Evolutionary conservation across 1,140 invertebrate genomes (phyloP), one percentile per base, ranked within the genome.

Genomic region (Drosophila lini): DNA sequence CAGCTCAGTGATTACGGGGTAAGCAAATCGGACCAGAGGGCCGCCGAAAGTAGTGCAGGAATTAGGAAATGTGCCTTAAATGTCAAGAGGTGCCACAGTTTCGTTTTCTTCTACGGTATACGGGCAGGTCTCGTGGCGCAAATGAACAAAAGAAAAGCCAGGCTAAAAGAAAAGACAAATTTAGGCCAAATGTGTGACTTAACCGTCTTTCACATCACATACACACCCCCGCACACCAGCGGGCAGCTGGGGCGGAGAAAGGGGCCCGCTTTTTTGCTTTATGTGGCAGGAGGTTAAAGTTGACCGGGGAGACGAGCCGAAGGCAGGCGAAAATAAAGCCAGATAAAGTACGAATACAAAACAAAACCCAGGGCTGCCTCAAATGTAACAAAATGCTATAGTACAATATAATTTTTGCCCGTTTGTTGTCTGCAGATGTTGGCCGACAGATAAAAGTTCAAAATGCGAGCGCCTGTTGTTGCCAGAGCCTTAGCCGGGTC

Each of bases 111-210:
- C 76, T 74, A 67, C 62, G 36, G 32, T 53, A 71, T 60, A 38
- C 60, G 52, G 62, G 22, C 62, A 77, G 81, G 81, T 59, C 77
- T 83, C 81, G 80, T 83, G 74, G 84, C 71, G 80, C 77, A 78
- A 88, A 88, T 82, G 79, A 88, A 86, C 76, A 86, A 88, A 86
- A 73, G 83, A 83, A 88, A 83, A 78, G 73, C 61, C 63, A 55
- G 47, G 57, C 60, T 32, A 57, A 82, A 77, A 83, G 80, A 80
- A 84, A 89, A 88, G 62, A 88, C 80, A 89, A 89, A 89, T 89
- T 84, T 84, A 69, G 84, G 84, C 84, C 84, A 89, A 89, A 89
- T 89, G 84, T 89, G 84, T 89, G 84, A 88, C 84, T 88, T 88
- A 88, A 88, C 84, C 84, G 75, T 88, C 84, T 88, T 88, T 88